A percentile compares a stretch with the other conserved stretches of the same genome.
Evolutionary conservation across 2,113 vertebrate genomes (phyloP).

Genomic region (Lasiurus cinereus): DNA sequence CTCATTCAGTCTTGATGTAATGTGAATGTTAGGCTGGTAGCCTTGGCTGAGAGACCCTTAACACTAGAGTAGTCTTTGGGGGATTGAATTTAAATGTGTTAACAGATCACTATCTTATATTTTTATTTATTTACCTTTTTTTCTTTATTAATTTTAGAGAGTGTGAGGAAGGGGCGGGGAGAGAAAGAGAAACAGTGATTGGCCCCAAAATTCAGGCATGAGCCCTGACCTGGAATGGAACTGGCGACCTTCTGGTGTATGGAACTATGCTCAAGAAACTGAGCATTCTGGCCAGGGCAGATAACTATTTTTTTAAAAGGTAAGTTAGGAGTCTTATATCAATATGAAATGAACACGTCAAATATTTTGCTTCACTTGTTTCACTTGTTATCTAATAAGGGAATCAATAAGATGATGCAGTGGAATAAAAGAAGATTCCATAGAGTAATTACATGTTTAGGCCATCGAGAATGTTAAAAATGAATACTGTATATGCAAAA

Average conservation of each 20-base stretch:
- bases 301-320: background rate
- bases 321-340: background rate
- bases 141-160: too few relatives aligned
- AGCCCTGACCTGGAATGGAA: too few relatives aligned
- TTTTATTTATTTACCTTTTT: too few relatives aligned
- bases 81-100: slow-evolving; percentile 43
- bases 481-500: background rate
- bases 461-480: slow-evolving; percentile 18
- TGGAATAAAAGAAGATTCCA: slow-evolving; percentile 13
- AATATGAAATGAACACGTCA: background rate
- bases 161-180: background rate
- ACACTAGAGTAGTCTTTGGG: background rate
- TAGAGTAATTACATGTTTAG: background rate
- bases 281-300: background rate
- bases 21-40: background rate
- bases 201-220: too few relatives aligned
- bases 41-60: background rate
- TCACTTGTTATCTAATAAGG: background rate
- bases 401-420: background rate
- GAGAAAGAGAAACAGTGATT: too few relatives aligned
- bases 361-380: background rate
- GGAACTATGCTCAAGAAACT: background rate
- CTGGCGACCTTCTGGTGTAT: too few relatives aligned
- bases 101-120: background rate
- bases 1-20: background rate